Percentiles rank a stretch among this genome's conserved stretches.
Evolutionary conservation across 2,113 vertebrate species (phyloP).

Genomic region (Lasiurus cinereus): DNA sequence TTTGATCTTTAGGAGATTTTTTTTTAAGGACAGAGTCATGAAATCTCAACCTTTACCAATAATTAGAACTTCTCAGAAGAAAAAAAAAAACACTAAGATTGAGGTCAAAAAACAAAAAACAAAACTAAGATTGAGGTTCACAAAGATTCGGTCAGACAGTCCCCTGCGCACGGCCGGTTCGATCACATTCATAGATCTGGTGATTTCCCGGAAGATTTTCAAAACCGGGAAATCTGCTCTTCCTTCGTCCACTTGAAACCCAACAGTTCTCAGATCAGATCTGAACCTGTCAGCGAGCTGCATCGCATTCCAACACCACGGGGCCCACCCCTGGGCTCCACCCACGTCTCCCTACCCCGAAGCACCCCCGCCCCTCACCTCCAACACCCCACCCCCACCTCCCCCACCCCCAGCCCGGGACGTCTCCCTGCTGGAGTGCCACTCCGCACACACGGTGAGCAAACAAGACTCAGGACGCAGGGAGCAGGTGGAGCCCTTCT

Average conservation of each 20-base stretch:
- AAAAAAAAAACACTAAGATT: neutral
- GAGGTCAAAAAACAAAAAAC: too few species aligned
- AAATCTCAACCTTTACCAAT: neutral
- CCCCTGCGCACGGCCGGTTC: neutral
- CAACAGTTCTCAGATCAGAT: neutral
- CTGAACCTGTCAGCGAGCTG: neutral
- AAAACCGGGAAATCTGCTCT: neutral
- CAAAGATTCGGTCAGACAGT: too few species aligned
- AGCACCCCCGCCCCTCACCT: too few species aligned
- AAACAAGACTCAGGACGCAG: neutral
- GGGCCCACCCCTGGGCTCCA: neutral
- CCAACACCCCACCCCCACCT: neutral
- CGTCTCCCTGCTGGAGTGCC: neutral
- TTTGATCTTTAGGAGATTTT: slow-evolving; percentile 16
- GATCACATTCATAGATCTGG: neutral
- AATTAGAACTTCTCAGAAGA: neutral
- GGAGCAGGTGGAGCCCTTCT: neutral
- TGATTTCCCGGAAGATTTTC: slow-evolving; percentile 11
- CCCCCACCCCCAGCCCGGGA: too few species aligned
- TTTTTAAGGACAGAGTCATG: neutral
- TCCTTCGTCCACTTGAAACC: neutral
- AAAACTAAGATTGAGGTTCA: too few species aligned
- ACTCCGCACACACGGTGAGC: neutral
- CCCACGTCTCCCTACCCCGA: too few species aligned
- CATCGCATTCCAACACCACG: accelerated